Percentiles rank a stretch among this genome's conserved stretches.
phyloP scores from a whole-genome alignment of 2,888 invertebrate genomes.

The Tromatobia lineatoria region DNA sequence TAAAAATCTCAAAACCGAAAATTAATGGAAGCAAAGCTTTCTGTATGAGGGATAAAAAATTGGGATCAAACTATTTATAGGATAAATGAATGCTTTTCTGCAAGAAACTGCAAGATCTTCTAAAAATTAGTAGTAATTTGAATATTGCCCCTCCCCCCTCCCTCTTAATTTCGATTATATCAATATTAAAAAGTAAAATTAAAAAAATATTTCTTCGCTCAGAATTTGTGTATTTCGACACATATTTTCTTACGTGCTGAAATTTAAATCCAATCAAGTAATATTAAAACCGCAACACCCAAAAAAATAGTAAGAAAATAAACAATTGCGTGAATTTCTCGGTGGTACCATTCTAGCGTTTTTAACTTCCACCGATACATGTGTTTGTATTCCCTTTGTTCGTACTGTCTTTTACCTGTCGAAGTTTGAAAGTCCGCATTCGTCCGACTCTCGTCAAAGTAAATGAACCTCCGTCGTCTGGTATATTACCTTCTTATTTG shows the following conservation, averaged over 20 bases:
- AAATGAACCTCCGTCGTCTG: conserved; percentile 28
- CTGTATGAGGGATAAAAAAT: no score
- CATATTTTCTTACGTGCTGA: background rate
- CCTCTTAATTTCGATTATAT: background rate
- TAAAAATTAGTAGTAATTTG: no score
- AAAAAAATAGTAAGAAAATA: background rate
- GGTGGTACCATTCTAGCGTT: conserved; percentile 33
- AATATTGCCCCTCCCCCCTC: background rate
- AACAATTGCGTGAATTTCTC: conserved; percentile 23
- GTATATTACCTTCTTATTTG: conserved; percentile 44
- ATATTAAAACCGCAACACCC: conserved; percentile 46
- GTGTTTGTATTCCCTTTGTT: conserved; percentile 10
- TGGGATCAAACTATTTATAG: no score
- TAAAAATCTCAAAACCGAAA: no score
- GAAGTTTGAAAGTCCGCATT: conserved; percentile 62
- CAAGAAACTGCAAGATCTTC: no score
- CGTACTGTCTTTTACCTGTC: conserved; percentile 46
- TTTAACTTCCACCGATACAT: conserved; percentile 43
- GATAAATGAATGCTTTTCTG: no score
- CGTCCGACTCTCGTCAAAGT: conserved; percentile 58
- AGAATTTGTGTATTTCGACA: background rate
- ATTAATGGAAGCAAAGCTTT: no score
- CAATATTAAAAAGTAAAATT: background rate
- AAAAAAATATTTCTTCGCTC: conserved; percentile 2
- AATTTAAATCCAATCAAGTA: conserved; percentile 11